These are phyloP conservation scores for Cacoxenus indagator DNA, from an alignment of 2,888 invertebrate species.

Conservation along the genomic window DNA sequence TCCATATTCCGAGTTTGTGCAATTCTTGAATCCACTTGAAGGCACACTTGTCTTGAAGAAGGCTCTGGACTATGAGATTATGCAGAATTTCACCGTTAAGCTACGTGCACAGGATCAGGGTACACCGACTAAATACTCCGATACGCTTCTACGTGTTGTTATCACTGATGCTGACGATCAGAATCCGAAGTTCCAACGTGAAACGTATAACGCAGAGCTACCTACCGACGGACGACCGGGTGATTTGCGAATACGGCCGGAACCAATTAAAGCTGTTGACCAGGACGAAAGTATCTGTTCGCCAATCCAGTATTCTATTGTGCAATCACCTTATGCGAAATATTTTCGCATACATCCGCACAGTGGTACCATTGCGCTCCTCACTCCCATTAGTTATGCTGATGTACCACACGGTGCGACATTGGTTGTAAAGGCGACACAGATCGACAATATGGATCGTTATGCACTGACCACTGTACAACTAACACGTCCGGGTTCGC, in stretches of 20 bases:
- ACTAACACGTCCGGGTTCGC: conserved; percentile 73
- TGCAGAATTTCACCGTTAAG: conserved; percentile 82
- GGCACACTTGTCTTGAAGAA: conserved; percentile 84
- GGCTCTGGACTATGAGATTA: conserved; percentile 85
- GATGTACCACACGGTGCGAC: conserved; percentile 81
- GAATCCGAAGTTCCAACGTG: conserved; percentile 85
- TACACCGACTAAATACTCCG: conserved; percentile 81
- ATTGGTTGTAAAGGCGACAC: conserved; percentile 85
- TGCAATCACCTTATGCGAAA: conserved; percentile 69
- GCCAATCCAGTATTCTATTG: conserved; percentile 69
- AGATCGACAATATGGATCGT: conserved; percentile 88
- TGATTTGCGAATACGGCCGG: conserved; percentile 78
- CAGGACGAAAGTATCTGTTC: conserved; percentile 74
- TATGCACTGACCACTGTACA: conserved; percentile 88
- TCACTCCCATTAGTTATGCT: conserved; percentile 63
- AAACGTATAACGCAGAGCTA: conserved; percentile 80
- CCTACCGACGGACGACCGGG: conserved; percentile 74
- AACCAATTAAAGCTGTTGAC: conserved; percentile 82
- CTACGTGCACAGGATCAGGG: conserved; percentile 86
- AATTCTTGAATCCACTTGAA: conserved; percentile 88
- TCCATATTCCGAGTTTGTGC: conserved; percentile 84
- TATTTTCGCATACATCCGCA: conserved; percentile 70
- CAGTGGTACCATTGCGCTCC: conserved; percentile 65
- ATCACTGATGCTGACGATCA: conserved; percentile 93
- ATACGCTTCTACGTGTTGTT: conserved; percentile 81